Conservation (phyloP, 2,797 vertebrate genomes). For the Hirundo rustica region DNA sequence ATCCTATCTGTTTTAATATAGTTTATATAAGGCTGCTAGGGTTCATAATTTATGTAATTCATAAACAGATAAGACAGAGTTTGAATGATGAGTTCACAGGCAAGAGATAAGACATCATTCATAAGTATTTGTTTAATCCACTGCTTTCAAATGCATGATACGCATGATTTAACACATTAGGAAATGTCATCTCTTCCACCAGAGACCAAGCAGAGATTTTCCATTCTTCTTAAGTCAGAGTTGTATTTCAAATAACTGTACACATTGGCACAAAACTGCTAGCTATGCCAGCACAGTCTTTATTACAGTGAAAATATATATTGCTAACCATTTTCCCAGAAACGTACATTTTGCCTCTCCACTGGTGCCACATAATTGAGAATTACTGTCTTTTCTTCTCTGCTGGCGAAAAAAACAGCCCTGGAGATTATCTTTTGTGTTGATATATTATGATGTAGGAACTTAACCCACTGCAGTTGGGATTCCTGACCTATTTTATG, state of each 20-base stretch:
- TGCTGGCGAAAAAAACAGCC: constrained; percentile 6
- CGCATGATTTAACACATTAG: constrained; percentile 2
- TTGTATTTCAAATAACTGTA: constrained; percentile 38
- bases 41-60: constrained; percentile 6
- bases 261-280: neutral
- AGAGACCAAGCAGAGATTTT: neutral
- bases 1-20: neutral
- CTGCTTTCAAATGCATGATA: constrained; percentile 2
- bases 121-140: constrained; percentile 50
- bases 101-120: constrained; percentile 37
- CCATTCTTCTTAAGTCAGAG: neutral
- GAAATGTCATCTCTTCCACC: constrained; percentile 36
- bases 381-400: constrained; percentile 34
- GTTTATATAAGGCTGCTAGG: neutral
- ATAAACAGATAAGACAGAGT: constrained; percentile 36
- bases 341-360: neutral
- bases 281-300: constrained; percentile 26
- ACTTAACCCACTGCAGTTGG: constrained; percentile 22
- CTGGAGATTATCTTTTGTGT: neutral
- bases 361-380: neutral
- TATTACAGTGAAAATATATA: constrained; percentile 40
- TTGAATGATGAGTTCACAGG: constrained; percentile 11
- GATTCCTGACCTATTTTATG: constrained; percentile 43
- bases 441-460: constrained; percentile 46
- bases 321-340: constrained; percentile 24